Evolutionary conservation across 2,113 vertebrate genomes (phyloP), one percentile per base, ranked within the genome.

Genomic region (Otus sunia): DNA sequence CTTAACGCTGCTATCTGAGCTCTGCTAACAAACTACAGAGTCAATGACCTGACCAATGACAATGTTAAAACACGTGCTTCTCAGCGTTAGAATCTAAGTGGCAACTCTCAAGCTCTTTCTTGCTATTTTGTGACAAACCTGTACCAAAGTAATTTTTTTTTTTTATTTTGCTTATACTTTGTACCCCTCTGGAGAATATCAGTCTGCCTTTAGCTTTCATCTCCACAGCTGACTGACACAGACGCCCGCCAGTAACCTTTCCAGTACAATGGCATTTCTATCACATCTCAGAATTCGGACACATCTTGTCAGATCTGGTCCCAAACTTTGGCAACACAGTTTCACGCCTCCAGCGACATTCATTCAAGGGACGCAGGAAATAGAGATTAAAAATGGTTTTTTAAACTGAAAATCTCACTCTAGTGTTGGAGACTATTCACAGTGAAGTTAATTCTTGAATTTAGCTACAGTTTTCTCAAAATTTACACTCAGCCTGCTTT

Each of bases 31-130:
- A 76, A 49, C n/a, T 21, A 30, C 30, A 9, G 2, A 41, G 39
- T 3, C 37, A 36, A 17, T 3, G 55, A 66, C 29, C 34, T 18
- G 72, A 59, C 16, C 3, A 2, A 58, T 4, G 39, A 20, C 36
- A 55, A 15, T 0, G 0, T 6, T 37, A 17, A 22, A 59, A 23
- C 3, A 4, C 15, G 22, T 50, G 32, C 13, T 75, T 59, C 50
- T 50, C 23, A 4, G 8, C 2, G 0, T 23, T 10, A 37, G n/a
- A n/a, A n/a, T 6, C 21, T 12, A 52, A 55, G n/a, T 0, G 12
- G 32, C 26, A 64, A 6, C 39, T 56, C 77, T 56, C n/a, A 47
- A 83, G n/a, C 17, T 86, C n/a, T 34, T 53, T 30, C 37, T 27
- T 15, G 13, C 18, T 66, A 18, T 68, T 86, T 53, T 56, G 11